Evolutionary conservation across 2,888 invertebrate genomes (phyloP), one percentile per base, ranked within the genome.

Genomic region (Salpingus planirostris): DNA sequence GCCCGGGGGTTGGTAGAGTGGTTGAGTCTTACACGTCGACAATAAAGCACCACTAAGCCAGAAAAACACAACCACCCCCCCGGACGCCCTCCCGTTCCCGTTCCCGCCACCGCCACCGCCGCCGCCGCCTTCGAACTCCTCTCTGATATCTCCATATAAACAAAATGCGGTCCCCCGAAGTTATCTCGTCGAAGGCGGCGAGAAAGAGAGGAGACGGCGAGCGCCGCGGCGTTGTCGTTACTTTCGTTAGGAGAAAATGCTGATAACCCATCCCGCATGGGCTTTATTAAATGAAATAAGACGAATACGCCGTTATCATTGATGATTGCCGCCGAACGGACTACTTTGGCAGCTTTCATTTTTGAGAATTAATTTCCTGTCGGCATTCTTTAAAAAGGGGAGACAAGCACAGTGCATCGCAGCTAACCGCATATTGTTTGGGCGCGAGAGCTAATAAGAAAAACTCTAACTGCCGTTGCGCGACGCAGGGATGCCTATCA

Each of bases 331-430:
- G 52, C 50, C 52, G 49, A 53, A 52, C 52, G 43, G 57, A 51
- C 59, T 55, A 57, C 58, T 55, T 57, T 58, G 59, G 57, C 59
- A 60, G 62, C 62, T 63, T 64, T 65, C 65, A 63, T 65, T 66
- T 66, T 66, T 64, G 62, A 62, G 59, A 65, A 64, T 65, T 66
- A 66, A 66, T 66, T 66, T 66, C 66, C 66, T 65, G 66, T 62
- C 60, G 52, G 62, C 54, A 64, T 64, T 66, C 64, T 65, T 64
- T 64, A 64, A 62, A 55, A 62, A 57, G 60, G 62, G 60, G 61
- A 58, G 60, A 56, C 57, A 56, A 57, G 51, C 54, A 46, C 47
- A 50, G 52, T 60, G 60, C 62, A 62, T 58, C 48, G 52, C 49
- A 59, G 59, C 60, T 61, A 63, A 61, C 59, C 60, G 59, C 56